Evolutionary conservation across 2,797 vertebrate species (phyloP).

Genomic region (Enteromius argenteus): DNA sequence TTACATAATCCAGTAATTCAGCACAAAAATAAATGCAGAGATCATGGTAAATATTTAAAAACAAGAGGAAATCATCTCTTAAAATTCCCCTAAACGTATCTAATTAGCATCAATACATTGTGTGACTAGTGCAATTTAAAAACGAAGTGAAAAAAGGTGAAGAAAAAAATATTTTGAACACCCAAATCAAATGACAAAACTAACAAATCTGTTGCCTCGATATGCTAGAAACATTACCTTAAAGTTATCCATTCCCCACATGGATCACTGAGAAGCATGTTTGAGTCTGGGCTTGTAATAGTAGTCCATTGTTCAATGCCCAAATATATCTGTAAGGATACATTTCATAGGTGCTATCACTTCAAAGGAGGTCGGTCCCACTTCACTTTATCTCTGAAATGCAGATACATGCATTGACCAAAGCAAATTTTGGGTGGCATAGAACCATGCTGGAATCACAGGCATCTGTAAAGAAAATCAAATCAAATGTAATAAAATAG

Average conservation of each 20-base stretch:
- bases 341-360: constrained; percentile 11
- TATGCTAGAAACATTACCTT: constrained; percentile 32
- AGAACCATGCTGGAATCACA: background rate
- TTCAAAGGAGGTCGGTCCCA: background rate
- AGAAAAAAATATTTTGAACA: background rate
- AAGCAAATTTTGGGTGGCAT: background rate
- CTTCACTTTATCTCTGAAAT: background rate
- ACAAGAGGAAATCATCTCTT: background rate
- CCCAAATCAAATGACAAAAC: constrained; percentile 4
- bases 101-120: background rate
- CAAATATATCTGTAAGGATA: constrained; percentile 15
- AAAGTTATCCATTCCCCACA: background rate
- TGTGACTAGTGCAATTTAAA: background rate
- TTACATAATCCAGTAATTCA: background rate
- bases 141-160: background rate
- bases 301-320: constrained; percentile 9
- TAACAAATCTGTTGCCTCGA: background rate
- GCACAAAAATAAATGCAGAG: background rate
- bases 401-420: background rate
- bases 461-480: background rate
- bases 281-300: constrained; percentile 29
- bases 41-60: background rate
- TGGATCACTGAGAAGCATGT: background rate
- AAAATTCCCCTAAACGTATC: background rate
- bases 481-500: background rate